A percentile compares a stretch with the other conserved stretches of the same genome.
Conservation (phyloP, 2,888 invertebrate species). For the Microplitis manilae region DNA sequence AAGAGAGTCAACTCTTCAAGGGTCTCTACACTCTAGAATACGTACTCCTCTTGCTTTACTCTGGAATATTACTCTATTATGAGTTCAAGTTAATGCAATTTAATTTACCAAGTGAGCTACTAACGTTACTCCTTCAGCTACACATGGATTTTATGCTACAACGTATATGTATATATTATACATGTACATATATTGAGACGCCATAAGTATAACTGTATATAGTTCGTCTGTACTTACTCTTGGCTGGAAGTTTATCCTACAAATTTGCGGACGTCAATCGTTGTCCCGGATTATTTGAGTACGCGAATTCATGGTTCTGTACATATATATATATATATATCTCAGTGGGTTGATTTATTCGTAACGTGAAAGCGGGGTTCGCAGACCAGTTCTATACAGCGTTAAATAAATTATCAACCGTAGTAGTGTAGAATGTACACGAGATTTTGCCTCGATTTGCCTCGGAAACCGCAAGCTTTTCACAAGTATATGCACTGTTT, state of each 20-base stretch:
- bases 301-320: slow-evolving; percentile 17
- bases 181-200: background rate
- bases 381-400: background rate
- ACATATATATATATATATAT: slow-evolving; percentile 16
- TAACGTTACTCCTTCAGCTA: background rate
- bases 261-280: slow-evolving; percentile 38
- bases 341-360: background rate
- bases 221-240: background rate
- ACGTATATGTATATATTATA: background rate
- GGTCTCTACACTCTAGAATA: background rate
- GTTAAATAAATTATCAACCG: slow-evolving; percentile 39
- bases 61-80: too few species aligned
- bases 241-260: slow-evolving; percentile 7
- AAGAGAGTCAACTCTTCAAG: background rate
- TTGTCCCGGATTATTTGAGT: slow-evolving; percentile 33
- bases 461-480: slow-evolving; percentile 11
- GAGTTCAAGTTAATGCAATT: slow-evolving; percentile 13
- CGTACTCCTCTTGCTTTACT: too few species aligned
- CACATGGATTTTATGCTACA: too few species aligned
- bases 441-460: slow-evolving; percentile 17
- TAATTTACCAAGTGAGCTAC: slow-evolving; percentile 10
- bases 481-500: background rate
- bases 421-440: background rate
- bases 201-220: background rate
- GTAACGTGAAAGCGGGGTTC: background rate